Conservation (phyloP, 2,888 invertebrate species). For the Caenorhabditis japonica region DNA sequence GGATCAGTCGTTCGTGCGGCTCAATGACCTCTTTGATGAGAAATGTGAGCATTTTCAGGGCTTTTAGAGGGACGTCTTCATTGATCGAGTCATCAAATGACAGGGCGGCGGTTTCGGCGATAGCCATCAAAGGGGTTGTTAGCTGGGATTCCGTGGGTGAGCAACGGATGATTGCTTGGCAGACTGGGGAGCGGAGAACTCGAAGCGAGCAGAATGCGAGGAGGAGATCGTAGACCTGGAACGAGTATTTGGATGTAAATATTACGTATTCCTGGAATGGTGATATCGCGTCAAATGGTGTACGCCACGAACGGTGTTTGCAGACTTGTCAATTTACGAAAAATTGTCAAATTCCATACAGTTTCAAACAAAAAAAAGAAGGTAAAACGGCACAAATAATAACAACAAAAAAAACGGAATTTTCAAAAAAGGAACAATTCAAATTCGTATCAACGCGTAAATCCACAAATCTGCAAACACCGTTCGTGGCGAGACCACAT, state of each 20-base stretch:
- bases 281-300: no score
- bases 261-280: no score
- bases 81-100: constrained; percentile 68
- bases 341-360: no score
- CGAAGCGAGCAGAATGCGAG: constrained; percentile 77
- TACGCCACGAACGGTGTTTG: no score
- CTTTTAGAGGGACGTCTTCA: constrained; percentile 63
- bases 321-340: no score
- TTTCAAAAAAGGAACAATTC: no score
- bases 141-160: constrained; percentile 53
- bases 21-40: constrained; percentile 61
- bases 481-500: no score
- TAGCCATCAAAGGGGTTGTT: constrained; percentile 58
- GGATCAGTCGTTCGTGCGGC: constrained; percentile 35
- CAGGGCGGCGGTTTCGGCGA: constrained; percentile 73
- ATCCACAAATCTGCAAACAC: no score
- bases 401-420: no score
- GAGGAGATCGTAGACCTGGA: constrained; percentile 78
- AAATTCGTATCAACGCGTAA: no score
- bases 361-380: no score
- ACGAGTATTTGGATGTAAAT: no score
- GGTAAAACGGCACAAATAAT: not conserved
- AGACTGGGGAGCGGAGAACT: constrained; percentile 69
- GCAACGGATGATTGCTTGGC: constrained; percentile 59
- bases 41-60: constrained; percentile 61